Percentiles rank a stretch among this genome's conserved stretches.
Evolutionary conservation across 30 jellyfish, hydroid and myxozoan genomes (phyloP).

Genomic region (Aurelia coerulea): DNA sequence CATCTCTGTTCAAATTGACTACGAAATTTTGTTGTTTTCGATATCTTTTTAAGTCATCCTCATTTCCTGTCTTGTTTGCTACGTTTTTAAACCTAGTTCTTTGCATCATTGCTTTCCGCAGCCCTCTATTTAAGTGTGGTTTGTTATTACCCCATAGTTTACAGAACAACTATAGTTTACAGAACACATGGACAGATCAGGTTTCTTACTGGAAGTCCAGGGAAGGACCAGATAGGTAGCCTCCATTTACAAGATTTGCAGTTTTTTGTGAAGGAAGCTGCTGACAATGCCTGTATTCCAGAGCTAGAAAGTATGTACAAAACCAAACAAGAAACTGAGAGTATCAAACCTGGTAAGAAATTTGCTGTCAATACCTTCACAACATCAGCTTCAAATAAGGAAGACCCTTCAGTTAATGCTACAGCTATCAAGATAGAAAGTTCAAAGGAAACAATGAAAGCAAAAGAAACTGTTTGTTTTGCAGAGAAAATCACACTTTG

Average conservation of each 20-base stretch:
- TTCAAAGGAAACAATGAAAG: background rate
- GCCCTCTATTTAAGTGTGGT: too few species aligned
- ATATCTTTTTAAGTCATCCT: too few species aligned
- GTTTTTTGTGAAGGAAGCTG: background rate
- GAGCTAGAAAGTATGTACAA: too few species aligned
- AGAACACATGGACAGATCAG: background rate
- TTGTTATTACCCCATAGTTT: too few species aligned
- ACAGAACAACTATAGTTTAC: background rate
- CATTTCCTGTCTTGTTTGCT: too few species aligned
- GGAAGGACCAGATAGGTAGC: constrained; percentile 4
- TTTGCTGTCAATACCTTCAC: background rate
- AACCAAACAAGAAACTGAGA: too few species aligned
- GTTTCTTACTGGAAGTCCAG: constrained; percentile 3
- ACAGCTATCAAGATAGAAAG: background rate
- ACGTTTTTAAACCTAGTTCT: too few species aligned
- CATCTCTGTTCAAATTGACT: too few species aligned
- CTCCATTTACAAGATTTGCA: constrained; percentile 3
- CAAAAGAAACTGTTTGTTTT: too few species aligned
- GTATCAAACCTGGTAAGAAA: background rate
- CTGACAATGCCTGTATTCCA: background rate
- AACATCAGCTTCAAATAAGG: background rate
- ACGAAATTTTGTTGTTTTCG: too few species aligned
- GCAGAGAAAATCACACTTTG: too few species aligned
- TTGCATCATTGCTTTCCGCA: too few species aligned
- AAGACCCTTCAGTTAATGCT: background rate